Evolutionary conservation across 2,113 vertebrate species (phyloP), one percentile per base, ranked within the genome.

Genomic region (Thunnus thynnus): DNA sequence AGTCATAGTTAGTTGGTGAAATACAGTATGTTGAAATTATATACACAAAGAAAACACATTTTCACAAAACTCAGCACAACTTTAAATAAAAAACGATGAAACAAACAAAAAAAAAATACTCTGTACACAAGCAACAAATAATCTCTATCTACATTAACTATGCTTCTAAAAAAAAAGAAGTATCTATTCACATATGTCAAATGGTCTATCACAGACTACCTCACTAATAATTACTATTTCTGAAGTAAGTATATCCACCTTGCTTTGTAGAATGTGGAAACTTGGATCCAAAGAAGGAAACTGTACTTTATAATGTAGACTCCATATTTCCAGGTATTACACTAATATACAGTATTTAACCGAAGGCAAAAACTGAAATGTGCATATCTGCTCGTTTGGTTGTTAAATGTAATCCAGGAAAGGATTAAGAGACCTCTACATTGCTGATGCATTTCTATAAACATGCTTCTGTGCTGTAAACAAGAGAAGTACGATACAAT

Each of bases 31-130:
- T 84, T 87, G 88, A 93, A 95, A 91, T 88, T 95, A 95, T 97
- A 87, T 95, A 97, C 94, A 94, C 85, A 93, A 78, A 83, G 90
- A 78, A 93, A 90, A 95, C 90, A 75, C 89, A 78, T 91, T 71
- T 57, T 76, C 78, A 94, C 95, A 95, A 95, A 76, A 96, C 91
- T 92, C 70, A 70, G 94, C 90, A 88, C 87, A 80, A 88, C 90
- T 89, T 93, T 94, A 94, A 95, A 91, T 92, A 91, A 92, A 92
- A 92, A 87, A 78, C 36, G 81, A 86, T 51, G 30, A 79, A 56
- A 82, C 16, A 68, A 69, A 68, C 12, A 71, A 74, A 82, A 4
- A 64, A 64, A 80, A 76, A 41, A 73, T 12, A 72, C 46, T 79
- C 80, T 93, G 91, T 92, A 93, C 92, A 94, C 84, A 80, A 85